Base-by-base conservation (phyloP, 1,140 invertebrate genomes). In the Drosophila sturtevanti region DNA sequence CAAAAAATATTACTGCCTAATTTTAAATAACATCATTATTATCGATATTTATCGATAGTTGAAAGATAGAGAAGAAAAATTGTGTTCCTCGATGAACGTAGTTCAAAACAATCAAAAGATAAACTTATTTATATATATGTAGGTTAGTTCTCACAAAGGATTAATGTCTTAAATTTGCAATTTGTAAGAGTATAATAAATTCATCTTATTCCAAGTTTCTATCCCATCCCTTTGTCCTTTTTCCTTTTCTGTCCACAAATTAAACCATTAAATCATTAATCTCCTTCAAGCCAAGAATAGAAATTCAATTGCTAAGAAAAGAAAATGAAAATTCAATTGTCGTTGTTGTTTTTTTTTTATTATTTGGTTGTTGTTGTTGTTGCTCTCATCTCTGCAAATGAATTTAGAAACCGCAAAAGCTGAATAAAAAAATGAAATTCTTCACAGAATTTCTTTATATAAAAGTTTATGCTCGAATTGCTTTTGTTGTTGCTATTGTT, bases 241-340 rank as follows among this genome's bases (percentile, higher is more conserved):
- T 6, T 18, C 9, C 6, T 48, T 18, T 48, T 48, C 18, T n/a
- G 10, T 0, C n/a, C 18, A 10, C 31, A 72, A 72, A 72, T 65
- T 72, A 72, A 73, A 59, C 34, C 61, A 72, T 16, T 54, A 68
- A 48, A 48, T 58, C 71, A 68, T 75, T 75, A 62, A 74, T 59
- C 22, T 14, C 41, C 31, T n/a, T 52, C n/a, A 31, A 12, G 41
- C 38, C 6, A 27, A 61, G 67, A 34, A 60, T 62, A 60, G 55
- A 44, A 74, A 65, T 66, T 74, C 55, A 55, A 74, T 67, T 67
- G 56, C 67, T 68, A 18, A 18, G 9, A 48, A 75, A 75, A 48
- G 73, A 56, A 74, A 62, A 74, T 61, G 31, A 38, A 67, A 62
- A 63, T 68, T 68, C 16, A 41, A 68, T 73, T 58, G 38, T 16